Base-by-base conservation (phyloP, 2,888 invertebrate species). In the Notocelia uddmanniana region DNA sequence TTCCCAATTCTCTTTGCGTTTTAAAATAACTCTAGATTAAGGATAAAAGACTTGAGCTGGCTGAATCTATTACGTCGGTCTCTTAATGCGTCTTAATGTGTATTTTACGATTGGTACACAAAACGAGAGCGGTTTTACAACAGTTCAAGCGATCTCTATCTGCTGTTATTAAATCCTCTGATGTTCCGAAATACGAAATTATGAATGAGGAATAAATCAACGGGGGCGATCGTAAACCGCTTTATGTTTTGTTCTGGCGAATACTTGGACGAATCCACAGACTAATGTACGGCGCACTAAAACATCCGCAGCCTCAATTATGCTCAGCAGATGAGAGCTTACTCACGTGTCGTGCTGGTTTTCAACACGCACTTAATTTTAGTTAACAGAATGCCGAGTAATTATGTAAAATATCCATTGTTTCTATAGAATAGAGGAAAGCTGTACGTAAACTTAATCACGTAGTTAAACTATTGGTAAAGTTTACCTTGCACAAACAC, bases 41-140 rank as follows among this genome's bases (percentile, higher is more conserved):
- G 90, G 89, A 86, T 89, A 85, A 85, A 87, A 90, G 87, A 85
- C 85, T 88, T 81, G 85, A 85, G 85, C 83, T 82, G 82, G 82
- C 80, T 81, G 86, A 83, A 85, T 86, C 87, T 84, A 86, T 84
- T 86, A 83, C 85, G 83, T 79, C 79, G 81, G 84, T 85, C 84
- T 89, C 86, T 90, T 92, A 92, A 93, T 93, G 93, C 92, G 85
- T 87, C 91, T 92, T 93, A 93, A 93, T 93, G 93, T 90, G 90
- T 85, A 92, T 93, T 93, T 93, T 93, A 93, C 90, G 93, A 90
- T 89, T 89, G 90, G 93, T 92, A 90, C 92, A 91, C 90, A 92
- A 92, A 90, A 91, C 83, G 87, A 86, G 85, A 85, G 87, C 90
- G 89, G 88, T 92, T 92, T 90, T 87, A 91, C 91, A 89, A 88